Base-by-base conservation (phyloP, 2,113 vertebrate species). In the Hepsetus odoe region DNA sequence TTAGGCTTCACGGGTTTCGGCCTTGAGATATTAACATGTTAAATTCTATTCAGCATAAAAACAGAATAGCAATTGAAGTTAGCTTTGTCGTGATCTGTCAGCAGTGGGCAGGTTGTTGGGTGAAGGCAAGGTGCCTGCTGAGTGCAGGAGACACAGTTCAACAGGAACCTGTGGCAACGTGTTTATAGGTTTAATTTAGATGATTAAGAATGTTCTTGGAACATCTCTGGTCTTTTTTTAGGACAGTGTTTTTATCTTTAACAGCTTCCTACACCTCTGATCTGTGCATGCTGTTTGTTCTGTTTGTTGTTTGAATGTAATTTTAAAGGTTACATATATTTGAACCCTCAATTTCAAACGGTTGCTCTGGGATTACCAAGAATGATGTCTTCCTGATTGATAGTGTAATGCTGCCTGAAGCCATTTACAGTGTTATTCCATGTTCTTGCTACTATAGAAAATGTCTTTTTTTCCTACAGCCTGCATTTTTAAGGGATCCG, bases 41-140 rank as follows among this genome's bases (percentile, higher is more conserved):
- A 59, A 79, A 79, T 73, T 82, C 72, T 69, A 72, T 51, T 71
- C 56, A 38, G 78, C 70, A 73, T 72, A 18, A 82, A 79, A 76
- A 81, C 66, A 51, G 72, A 49, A 33, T 68, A 42, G 74, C 55
- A 59, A 53, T 72, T 76, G 65, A 71, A 80, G 40, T 56, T 38
- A 55, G 64, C 26, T 62, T 74, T 74, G 59, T 10, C 56, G 11
- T 30, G 51, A 74, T 78, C 75, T 73, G 70, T 61, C 71, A 69
- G 69, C 26, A 33, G 58, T 71, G 13, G 5, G 11, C 5, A 22
- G 32, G 68, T 16, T 66, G 66, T 13, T 46, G n/a, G 33, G 58
- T 56, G 26, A 22, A 56, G 13, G 30, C 32, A 72, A 33, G 30
- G 72, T 74, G 22, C 5, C 20, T 16, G 18, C 30, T 64, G 55